Evolutionary conservation across 2,888 invertebrate genomes (phyloP).

Genomic region (Arrhopalites spinosus): DNA sequence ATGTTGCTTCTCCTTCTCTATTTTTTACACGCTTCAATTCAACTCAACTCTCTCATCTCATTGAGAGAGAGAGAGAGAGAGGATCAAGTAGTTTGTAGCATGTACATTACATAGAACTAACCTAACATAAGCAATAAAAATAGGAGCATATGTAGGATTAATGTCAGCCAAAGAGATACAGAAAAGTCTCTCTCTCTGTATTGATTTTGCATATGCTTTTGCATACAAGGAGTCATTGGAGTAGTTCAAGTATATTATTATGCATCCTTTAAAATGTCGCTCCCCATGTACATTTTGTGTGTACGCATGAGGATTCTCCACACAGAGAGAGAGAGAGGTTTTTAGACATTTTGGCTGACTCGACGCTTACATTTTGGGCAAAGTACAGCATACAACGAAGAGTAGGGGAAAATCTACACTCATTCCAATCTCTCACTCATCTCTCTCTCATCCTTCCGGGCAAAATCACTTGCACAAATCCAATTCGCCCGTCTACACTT

Average conservation of each 20-base stretch:
- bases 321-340: too few relatives aligned
- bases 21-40: not conserved
- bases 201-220: not conserved
- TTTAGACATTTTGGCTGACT: too few relatives aligned
- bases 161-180: not conserved
- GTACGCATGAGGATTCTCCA: not conserved
- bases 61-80: not conserved
- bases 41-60: not conserved
- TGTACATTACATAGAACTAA: not conserved
- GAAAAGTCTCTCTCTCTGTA: not conserved
- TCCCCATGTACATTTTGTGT: not conserved
- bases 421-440: constrained; percentile 37
- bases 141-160: too few relatives aligned
- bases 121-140: too few relatives aligned
- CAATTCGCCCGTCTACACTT: constrained; percentile 14
- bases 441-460: constrained; percentile 11
- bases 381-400: not conserved
- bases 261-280: constrained; percentile 13
- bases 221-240: not conserved
- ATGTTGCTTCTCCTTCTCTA: not conserved
- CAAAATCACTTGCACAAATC: constrained; percentile 26
- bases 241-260: constrained; percentile 16
- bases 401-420: constrained; percentile 21
- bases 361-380: too few relatives aligned
- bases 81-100: not conserved